Evolutionary conservation across 2,888 invertebrate genomes (phyloP).

Genomic region (Hipparchia semele): DNA sequence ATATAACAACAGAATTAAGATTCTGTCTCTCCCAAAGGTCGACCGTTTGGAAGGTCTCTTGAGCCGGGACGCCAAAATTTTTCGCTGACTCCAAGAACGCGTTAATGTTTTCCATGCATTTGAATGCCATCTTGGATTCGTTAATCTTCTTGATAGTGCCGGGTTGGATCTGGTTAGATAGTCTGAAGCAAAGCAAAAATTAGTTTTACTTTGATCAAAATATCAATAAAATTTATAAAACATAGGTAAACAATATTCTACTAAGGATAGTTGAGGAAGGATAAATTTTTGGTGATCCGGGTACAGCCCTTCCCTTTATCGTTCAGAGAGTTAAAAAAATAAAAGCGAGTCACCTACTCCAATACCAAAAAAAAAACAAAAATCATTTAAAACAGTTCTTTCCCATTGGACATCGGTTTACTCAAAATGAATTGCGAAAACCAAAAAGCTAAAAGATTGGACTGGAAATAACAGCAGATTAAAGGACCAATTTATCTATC

Average conservation of each 20-base stretch:
- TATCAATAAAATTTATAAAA: too few relatives aligned
- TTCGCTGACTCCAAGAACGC: conserved; percentile 93
- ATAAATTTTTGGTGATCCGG: too few relatives aligned
- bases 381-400: too few relatives aligned
- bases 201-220: conserved; percentile 1
- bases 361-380: too few relatives aligned
- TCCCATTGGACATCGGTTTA: too few relatives aligned
- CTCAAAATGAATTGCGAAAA: background rate
- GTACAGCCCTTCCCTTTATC: too few relatives aligned
- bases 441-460: background rate
- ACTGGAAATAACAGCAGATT: background rate
- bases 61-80: conserved; percentile 94
- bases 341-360: too few relatives aligned
- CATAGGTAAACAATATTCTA: too few relatives aligned
- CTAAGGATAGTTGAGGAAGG: too few relatives aligned
- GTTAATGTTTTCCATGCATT: conserved; percentile 99
- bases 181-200: conserved; percentile 76
- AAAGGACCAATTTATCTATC: background rate
- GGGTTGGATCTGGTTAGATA: conserved; percentile 93
- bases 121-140: conserved; percentile 95
- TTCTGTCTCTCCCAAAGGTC: conserved; percentile 99
- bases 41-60: conserved; percentile 98
- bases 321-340: too few relatives aligned
- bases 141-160: conserved; percentile 96
- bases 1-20: conserved; percentile 97